Conservation (phyloP, 2,797 vertebrate species). For the Scomberomorus guttatus region DNA sequence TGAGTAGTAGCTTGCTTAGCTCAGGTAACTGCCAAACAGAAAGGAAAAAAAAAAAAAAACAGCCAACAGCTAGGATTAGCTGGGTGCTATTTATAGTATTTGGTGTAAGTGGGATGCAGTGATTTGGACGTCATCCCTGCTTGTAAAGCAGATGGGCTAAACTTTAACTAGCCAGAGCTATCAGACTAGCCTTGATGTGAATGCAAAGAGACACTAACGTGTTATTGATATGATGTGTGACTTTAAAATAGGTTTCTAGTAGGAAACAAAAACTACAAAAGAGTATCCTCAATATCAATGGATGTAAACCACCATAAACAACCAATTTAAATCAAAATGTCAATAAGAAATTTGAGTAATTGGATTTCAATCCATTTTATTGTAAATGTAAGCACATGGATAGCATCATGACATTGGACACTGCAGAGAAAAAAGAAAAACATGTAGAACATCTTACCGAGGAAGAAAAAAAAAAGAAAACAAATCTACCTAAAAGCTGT, state of each 20-base stretch:
- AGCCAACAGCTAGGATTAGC: constrained; percentile 65
- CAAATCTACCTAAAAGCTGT: neutral
- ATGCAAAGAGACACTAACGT: constrained; percentile 1
- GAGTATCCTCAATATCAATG: too few relatives aligned
- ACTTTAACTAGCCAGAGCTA: constrained; percentile 32
- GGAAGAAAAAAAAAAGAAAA: neutral
- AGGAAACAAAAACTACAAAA: neutral
- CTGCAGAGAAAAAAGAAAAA: neutral
- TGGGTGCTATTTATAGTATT: constrained; percentile 64
- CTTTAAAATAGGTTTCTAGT: neutral
- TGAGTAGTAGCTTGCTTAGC: constrained; percentile 55
- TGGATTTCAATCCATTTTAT: neutral
- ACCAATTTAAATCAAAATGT: neutral
- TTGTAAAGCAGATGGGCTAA: constrained; percentile 55
- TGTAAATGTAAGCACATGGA: neutral
- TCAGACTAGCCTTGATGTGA: constrained; percentile 3
- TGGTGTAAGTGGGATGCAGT: constrained; percentile 61
- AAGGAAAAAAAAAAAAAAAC: constrained; percentile 16
- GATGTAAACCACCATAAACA: neutral
- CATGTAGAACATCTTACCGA: neutral
- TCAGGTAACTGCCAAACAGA: constrained; percentile 54
- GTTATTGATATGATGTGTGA: neutral
- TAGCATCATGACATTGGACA: neutral
- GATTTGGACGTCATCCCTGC: constrained; percentile 57
- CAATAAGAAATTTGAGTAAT: neutral